Percentiles rank a stretch among this genome's conserved stretches.
Conservation (phyloP, 2,888 invertebrate species). For the Tortricodes alternella region DNA sequence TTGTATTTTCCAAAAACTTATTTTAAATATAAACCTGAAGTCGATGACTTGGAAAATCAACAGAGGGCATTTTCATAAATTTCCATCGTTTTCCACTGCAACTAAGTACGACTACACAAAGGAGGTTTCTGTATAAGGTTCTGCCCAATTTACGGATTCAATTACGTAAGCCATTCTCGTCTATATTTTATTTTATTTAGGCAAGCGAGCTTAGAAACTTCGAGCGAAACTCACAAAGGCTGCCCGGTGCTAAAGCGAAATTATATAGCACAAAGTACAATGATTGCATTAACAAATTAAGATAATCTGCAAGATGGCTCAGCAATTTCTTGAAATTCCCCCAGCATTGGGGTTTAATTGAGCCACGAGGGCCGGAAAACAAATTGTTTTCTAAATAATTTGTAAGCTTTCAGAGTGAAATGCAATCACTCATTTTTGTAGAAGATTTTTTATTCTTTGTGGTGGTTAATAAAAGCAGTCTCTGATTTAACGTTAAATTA, state of each 20-base stretch:
- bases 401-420: neutral
- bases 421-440: neutral
- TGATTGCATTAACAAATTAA: conserved; percentile 29
- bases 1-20: no score
- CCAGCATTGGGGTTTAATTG: neutral
- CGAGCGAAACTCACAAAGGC: conserved; percentile 9
- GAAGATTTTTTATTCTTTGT: neutral
- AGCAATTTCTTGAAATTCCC: conserved; percentile 20
- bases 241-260: conserved; percentile 23
- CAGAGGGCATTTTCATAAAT: conserved; percentile 4
- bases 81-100: neutral
- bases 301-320: conserved; percentile 21
- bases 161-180: conserved; percentile 23
- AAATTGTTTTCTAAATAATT: conserved; percentile 1
- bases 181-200: conserved; percentile 21
- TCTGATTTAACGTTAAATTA: neutral
- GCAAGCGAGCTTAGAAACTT: conserved; percentile 13
- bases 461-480: neutral
- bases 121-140: neutral
- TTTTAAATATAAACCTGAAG: neutral
- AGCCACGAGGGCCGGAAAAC: neutral
- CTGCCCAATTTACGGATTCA: conserved; percentile 24
- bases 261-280: conserved; percentile 28
- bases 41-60: neutral
- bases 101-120: neutral